phyloP scores from a whole-genome alignment of 2,888 invertebrate genomes.

The Bursaphelenchus okinawaensis region DNA sequence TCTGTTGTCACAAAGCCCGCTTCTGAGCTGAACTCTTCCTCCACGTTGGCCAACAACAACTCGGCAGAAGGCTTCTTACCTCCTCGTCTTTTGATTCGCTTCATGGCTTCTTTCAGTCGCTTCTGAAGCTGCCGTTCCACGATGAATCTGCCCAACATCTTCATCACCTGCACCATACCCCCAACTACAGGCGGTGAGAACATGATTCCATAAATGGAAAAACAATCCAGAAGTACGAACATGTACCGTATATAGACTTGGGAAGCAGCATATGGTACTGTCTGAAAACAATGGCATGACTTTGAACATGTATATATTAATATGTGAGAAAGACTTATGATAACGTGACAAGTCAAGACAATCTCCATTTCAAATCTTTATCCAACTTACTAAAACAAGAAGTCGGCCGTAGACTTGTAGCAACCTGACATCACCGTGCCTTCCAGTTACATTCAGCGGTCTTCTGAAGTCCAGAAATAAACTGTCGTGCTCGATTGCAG shows the following conservation, averaged over 20 bases:
- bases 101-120: slow-evolving; percentile 1
- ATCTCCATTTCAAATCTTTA: no score
- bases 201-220: neutral
- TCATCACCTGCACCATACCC: slow-evolving; percentile 6
- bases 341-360: no score
- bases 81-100: neutral
- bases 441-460: neutral
- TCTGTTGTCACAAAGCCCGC: neutral
- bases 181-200: slow-evolving; percentile 1
- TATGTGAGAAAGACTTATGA: no score
- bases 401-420: neutral
- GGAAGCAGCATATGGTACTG: neutral
- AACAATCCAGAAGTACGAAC: neutral
- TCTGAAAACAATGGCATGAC: neutral
- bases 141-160: neutral
- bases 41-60: neutral
- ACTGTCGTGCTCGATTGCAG: slow-evolving; percentile 6
- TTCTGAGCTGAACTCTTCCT: neutral
- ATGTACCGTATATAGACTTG: neutral
- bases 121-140: neutral
- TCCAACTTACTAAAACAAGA: neutral
- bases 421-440: neutral
- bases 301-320: no score
- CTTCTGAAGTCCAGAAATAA: neutral
- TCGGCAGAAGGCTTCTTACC: neutral